Percentiles rank a stretch among this genome's conserved stretches.
These are phyloP conservation scores for Ancistrus triradiatus DNA, from an alignment of 2,113 vertebrate genomes.

Conservation along the genomic window DNA sequence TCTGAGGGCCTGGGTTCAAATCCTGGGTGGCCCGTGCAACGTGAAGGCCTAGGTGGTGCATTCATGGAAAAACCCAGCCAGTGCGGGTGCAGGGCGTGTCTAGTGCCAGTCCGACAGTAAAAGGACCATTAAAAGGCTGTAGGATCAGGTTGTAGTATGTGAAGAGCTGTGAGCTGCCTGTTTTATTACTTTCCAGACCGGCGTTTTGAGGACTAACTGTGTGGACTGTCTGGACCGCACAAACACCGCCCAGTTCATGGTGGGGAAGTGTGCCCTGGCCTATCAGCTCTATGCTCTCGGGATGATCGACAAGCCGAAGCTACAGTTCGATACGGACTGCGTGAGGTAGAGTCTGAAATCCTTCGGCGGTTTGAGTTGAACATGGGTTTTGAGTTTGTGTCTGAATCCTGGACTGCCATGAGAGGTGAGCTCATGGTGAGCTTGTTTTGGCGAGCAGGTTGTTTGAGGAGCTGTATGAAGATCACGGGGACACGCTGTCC, in stretches of 20 bases:
- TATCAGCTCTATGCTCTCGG: conserved; percentile 94
- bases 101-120: too few species aligned
- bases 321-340: conserved; percentile 95
- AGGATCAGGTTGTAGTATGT: too few species aligned
- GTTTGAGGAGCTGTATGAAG: conserved; percentile 97
- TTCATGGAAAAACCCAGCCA: too few species aligned
- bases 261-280: conserved; percentile 95
- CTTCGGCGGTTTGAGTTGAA: too few species aligned
- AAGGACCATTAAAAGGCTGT: too few species aligned
- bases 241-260: conserved; percentile 97
- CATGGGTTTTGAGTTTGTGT: too few species aligned
- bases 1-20: too few species aligned
- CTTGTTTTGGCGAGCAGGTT: conserved; percentile 65
- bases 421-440: background rate
- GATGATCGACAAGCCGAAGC: conserved; percentile 92
- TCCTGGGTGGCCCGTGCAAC: too few species aligned
- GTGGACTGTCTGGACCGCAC: conserved; percentile 96
- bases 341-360: conserved; percentile 74
- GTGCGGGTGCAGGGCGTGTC: too few species aligned
- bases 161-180: too few species aligned
- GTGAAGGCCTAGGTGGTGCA: too few species aligned
- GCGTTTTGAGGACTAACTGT: conserved; percentile 91
- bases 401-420: background rate
- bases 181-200: conserved; percentile 70
- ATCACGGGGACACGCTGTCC: conserved; percentile 95